Percentiles rank a stretch among this genome's conserved stretches.
These are phyloP conservation scores for Holotrichia oblita DNA, from an alignment of 1,140 invertebrate species.

Conservation along the genomic window DNA sequence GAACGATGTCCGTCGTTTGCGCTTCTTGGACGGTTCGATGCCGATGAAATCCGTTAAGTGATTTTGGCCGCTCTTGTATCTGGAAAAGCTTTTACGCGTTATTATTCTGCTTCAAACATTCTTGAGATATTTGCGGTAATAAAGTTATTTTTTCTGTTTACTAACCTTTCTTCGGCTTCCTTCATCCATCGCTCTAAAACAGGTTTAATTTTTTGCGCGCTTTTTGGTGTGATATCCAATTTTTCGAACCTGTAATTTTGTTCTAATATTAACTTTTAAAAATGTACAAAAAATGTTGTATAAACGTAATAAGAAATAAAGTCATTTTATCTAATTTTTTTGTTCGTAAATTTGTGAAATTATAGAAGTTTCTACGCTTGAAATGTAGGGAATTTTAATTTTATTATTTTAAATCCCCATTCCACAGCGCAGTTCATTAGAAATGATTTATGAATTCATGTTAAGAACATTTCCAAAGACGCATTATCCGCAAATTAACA, in stretches of 20 bases:
- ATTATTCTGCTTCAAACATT: slow-evolving; percentile 43
- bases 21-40: slow-evolving; percentile 94
- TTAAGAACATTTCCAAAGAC: too few species aligned
- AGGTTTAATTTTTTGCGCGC: slow-evolving; percentile 98
- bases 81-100: slow-evolving; percentile 62
- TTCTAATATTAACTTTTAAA: background rate
- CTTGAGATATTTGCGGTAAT: too few species aligned
- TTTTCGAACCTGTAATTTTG: slow-evolving; percentile 91
- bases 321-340: too few species aligned
- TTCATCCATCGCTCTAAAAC: slow-evolving; percentile 98
- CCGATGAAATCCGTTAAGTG: slow-evolving; percentile 96
- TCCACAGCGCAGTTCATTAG: too few species aligned
- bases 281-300: background rate
- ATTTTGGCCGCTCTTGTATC: slow-evolving; percentile 90
- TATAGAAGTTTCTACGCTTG: too few species aligned
- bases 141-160: slow-evolving; percentile 54
- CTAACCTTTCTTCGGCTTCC: slow-evolving; percentile 95
- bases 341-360: too few species aligned
- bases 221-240: slow-evolving; percentile 98
- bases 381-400: too few species aligned
- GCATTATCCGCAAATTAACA: too few species aligned
- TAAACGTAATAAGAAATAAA: too few species aligned
- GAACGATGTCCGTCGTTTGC: slow-evolving; percentile 95
- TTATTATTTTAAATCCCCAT: too few species aligned
- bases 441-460: too few species aligned